Base-by-base conservation (phyloP, 2,797 vertebrate species). In the Mycteria americana region DNA sequence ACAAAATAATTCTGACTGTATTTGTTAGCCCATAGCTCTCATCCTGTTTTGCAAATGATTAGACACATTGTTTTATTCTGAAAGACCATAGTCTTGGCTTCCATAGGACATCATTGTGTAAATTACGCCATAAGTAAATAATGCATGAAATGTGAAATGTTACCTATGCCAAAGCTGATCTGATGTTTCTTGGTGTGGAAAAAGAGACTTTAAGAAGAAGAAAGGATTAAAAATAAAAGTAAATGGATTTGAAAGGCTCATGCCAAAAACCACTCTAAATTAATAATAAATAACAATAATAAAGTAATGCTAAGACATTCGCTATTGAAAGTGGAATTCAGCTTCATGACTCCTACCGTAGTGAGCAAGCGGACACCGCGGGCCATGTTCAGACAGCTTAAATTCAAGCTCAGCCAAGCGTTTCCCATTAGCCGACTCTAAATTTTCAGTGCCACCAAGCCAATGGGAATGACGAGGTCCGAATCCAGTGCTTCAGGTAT, bases 101-200 rank as follows among this genome's bases (percentile, higher is more conserved):
- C 68, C 75, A 93, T 33, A 87, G 75, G 75, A 94, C 92, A 82
- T 24, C 37, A 50, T 4, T 68, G 72, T 35, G 39, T 74, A 96
- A 85, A 89, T 92, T 72, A 95, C 68, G 84, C 86, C 86, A 74
- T 43, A 93, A 97, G 72, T 91, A 95, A 95, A 94, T 91, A 95
- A 97, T 65, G 81, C 84, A 89, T 83, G 88, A 95, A 93, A 95
- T 46, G 67, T 62, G 64, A 92, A 92, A 92, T 7, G 9, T 18
- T 87, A 89, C 67, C 88, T 82, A 50, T 69, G 93, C 92, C 92
- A 95, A 93, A 91, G 53, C 67, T 89, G 90, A 95, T 74, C 90
- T 95, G 85, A 94, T 65, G 74, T 85, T 93, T 77, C 86, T 60
- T 46, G 28, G 48, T 74, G 64, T 39, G 41, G 59, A 94, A 96